Evolutionary conservation across 2,888 invertebrate species (phyloP), one percentile per base, ranked within the genome.

Genomic region (Pseudococcus longispinus): DNA sequence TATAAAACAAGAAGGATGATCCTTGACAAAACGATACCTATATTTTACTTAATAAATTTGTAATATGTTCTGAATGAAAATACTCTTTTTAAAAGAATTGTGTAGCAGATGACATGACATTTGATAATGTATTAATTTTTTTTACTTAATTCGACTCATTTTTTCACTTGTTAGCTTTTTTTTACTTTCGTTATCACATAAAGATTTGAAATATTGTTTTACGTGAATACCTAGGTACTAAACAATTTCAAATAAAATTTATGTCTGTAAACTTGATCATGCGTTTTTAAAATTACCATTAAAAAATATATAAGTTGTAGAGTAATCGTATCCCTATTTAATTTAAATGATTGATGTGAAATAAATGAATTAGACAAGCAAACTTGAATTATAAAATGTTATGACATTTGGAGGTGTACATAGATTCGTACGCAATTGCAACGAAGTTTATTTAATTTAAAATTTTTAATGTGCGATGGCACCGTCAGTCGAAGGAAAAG

Each of bases 91-190:
- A 29, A 70, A n/a, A n/a, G n/a, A n/a, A n/a, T n/a, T n/a, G n/a
- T n/a, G n/a, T n/a, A n/a, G 70, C 70, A 70, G 29, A 37, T 70
- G 29, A 32, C 70, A 70, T 70, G 70, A 70, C 70, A 70, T 18
- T 70, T 70, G 70, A 32, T 70, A 70, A 70, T 70, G 29, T 29
- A 29, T 13, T 29, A 65, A 65, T 32, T 32, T 65, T 65, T 65
- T 65, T 65, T 65, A 26, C 26, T 3, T 70, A 70, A 70, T 70
- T 70, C 13, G 5, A 70, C 4, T 29, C 18, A 29, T 70, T 70
- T 70, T 70, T 70, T 15, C 9, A 37, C 37, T 37, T 37, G 5
- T 37, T 37, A 37, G 8, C 37, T 70, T 5, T 70, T 6, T 70
- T 70, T 29, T 29, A 32, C 29, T 15, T 70, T 26, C 2, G 8